Conservation (phyloP, 2,888 invertebrate species). For the Cremastinae sp. region DNA sequence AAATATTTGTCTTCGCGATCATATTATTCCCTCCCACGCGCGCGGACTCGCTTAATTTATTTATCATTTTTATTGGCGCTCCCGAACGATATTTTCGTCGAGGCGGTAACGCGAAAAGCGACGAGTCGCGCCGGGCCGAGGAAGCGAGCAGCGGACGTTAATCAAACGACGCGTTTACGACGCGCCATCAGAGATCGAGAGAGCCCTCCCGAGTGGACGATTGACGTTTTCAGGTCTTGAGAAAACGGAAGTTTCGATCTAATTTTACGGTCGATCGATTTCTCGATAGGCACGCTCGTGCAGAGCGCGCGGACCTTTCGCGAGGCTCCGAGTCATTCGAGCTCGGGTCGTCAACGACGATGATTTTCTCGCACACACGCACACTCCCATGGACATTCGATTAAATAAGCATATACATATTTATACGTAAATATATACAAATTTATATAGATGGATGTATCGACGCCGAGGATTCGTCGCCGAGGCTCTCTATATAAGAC, state of each 20-base stretch:
- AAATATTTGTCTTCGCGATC: constrained; percentile 60
- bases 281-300: constrained; percentile 41
- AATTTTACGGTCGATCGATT: constrained; percentile 30
- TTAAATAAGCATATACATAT: neutral
- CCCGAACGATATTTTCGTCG: too few relatives aligned
- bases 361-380: neutral
- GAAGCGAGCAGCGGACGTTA: neutral
- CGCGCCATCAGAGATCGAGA: constrained; percentile 24
- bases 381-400: too few relatives aligned
- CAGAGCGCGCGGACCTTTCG: constrained; percentile 17
- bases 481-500: constrained; percentile 22
- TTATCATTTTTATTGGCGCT: too few relatives aligned
- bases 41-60: too few relatives aligned
- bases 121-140: neutral
- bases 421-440: neutral
- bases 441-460: constrained; percentile 4
- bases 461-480: too few relatives aligned
- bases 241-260: constrained; percentile 52
- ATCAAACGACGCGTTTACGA: neutral
- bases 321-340: constrained; percentile 8
- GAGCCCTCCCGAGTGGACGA: constrained; percentile 58
- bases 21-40: constrained; percentile 46
- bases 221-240: constrained; percentile 64
- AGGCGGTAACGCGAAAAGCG: too few relatives aligned
- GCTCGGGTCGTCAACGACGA: constrained; percentile 7